Evolutionary conservation across 1,140 invertebrate species (phyloP).

Genomic region (Brachionus manjavacas): DNA sequence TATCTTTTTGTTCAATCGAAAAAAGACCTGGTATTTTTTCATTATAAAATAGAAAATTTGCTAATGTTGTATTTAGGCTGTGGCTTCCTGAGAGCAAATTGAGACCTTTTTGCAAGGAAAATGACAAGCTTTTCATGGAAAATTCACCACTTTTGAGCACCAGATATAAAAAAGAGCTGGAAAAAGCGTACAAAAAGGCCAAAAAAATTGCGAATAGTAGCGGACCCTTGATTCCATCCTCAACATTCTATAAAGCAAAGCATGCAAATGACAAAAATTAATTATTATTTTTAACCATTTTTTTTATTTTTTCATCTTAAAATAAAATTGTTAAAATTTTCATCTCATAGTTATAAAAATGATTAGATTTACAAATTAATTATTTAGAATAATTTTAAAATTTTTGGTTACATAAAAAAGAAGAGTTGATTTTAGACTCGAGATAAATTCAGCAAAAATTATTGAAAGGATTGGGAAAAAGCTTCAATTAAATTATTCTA

Average conservation of each 20-base stretch:
- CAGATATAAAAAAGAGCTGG: constrained; percentile 38
- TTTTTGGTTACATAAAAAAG: no score
- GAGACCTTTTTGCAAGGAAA: constrained; percentile 41
- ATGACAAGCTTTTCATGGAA: constrained; percentile 39
- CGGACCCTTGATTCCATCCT: not conserved
- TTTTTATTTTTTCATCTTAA: not conserved
- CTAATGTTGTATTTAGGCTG: not conserved
- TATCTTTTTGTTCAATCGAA: constrained; percentile 34
- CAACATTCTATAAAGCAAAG: not conserved
- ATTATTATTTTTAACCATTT: not conserved
- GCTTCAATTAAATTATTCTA: no score
- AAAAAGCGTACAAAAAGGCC: constrained; percentile 40
- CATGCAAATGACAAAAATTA: not conserved
- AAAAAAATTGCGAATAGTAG: not conserved
- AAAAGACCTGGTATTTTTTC: constrained; percentile 23
- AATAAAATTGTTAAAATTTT: not conserved
- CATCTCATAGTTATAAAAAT: no score
- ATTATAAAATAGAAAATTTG: not conserved
- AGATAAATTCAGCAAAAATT: no score
- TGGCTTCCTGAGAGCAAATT: constrained; percentile 37
- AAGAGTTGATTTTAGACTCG: no score
- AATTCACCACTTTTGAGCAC: not conserved
- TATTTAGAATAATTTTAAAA: no score
- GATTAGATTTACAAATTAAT: no score
- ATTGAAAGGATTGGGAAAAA: no score